Evolutionary conservation across 2,113 vertebrate species (phyloP).

Genomic region (Bubo bubo): DNA sequence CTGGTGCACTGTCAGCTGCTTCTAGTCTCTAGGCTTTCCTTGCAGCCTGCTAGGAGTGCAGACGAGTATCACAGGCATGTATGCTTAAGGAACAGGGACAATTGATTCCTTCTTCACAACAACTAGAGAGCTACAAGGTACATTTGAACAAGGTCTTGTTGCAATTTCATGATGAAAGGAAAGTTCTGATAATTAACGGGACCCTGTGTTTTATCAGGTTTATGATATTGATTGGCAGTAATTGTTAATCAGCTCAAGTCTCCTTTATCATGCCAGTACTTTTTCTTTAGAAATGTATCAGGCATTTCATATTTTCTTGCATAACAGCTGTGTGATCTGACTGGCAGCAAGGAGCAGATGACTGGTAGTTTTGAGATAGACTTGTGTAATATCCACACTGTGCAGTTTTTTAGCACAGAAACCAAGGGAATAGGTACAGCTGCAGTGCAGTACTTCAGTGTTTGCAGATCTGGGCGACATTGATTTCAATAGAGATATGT

Average conservation of each 20-base stretch:
- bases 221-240: constrained; percentile 44
- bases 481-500: not conserved
- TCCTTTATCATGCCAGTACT: constrained; percentile 18
- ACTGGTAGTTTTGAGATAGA: not conserved
- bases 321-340: not conserved
- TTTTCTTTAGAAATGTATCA: constrained; percentile 34
- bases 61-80: constrained; percentile 24
- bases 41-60: not conserved
- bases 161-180: constrained; percentile 42
- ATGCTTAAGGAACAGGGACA: not conserved
- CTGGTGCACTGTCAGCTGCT: not conserved
- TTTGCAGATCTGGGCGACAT: not conserved
- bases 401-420: not conserved
- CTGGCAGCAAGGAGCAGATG: not conserved
- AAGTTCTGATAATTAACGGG: constrained; percentile 56
- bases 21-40: constrained; percentile 17
- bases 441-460: not conserved
- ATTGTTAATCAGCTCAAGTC: constrained; percentile 22
- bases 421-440: not conserved
- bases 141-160: constrained; percentile 35
- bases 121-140: constrained; percentile 25
- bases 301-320: not conserved
- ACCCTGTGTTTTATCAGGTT: constrained; percentile 48
- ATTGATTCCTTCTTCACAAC: constrained; percentile 42
- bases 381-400: not conserved